Conservation (phyloP, 2,888 invertebrate genomes). For the Drosophila flavopinicola region DNA sequence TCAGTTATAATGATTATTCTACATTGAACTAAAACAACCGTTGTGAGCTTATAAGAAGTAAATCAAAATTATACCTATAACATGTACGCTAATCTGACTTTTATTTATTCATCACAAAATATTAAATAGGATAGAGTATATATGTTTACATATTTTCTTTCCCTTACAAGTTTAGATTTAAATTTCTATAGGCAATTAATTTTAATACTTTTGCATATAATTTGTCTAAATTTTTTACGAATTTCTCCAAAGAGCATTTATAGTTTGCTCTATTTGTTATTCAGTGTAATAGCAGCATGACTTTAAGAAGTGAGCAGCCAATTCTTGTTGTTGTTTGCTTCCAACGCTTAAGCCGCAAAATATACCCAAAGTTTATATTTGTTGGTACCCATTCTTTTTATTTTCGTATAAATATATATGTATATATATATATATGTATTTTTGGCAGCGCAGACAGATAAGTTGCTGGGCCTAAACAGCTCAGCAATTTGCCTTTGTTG, state of each 20-base stretch:
- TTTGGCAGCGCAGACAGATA: slow-evolving; percentile 38
- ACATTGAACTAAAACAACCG: no score
- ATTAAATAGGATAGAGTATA: no score
- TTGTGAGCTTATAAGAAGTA: no score
- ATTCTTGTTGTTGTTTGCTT: slow-evolving; percentile 42
- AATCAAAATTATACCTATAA: no score
- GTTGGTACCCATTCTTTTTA: slow-evolving; percentile 37
- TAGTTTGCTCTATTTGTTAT: slow-evolving; percentile 5
- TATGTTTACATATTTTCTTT: not conserved
- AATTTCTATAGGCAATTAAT: not conserved
- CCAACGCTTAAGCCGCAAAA: slow-evolving; percentile 71
- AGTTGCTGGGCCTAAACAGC: slow-evolving; percentile 42
- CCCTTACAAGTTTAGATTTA: no score
- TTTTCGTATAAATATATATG: not conserved
- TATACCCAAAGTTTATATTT: slow-evolving; percentile 70
- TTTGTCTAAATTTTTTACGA: not conserved
- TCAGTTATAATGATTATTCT: no score
- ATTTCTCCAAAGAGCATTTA: not conserved
- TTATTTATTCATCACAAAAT: no score
- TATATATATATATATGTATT: slow-evolving; percentile 25
- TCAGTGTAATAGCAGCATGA: slow-evolving; percentile 22
- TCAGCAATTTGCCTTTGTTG: slow-evolving; percentile 61
- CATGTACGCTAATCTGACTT: no score
- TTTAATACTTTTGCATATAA: not conserved
- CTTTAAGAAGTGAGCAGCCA: slow-evolving; percentile 40